phyloP scores from a whole-genome alignment of 2,113 vertebrate species.

The Stercorarius parasiticus region DNA sequence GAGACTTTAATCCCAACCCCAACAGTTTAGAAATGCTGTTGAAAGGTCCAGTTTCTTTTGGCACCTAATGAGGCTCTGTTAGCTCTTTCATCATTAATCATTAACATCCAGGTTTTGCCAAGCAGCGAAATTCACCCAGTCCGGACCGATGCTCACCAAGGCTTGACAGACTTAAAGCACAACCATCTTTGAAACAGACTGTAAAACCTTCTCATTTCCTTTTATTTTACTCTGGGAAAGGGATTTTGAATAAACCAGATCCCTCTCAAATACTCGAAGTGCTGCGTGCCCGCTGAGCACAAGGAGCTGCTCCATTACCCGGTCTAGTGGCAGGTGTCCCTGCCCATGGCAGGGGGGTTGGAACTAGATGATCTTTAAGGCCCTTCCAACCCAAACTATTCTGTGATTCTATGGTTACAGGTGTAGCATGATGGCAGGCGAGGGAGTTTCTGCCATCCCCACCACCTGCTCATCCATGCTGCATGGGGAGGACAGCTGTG shows the following conservation, averaged over 20 bases:
- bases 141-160: neutral
- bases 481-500: neutral
- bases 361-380: too few relatives aligned
- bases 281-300: fast-evolving
- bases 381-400: too few relatives aligned
- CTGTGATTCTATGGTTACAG: too few relatives aligned
- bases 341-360: too few relatives aligned
- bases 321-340: too few relatives aligned
- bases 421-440: fast-evolving
- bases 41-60: neutral
- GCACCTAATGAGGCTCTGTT: too few relatives aligned
- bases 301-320: neutral
- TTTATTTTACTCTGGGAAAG: neutral
- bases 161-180: neutral
- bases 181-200: neutral
- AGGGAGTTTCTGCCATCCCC: neutral
- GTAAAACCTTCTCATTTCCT: neutral
- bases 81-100: too few relatives aligned
- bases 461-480: fast-evolving
- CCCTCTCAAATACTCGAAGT: neutral
- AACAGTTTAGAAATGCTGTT: neutral
- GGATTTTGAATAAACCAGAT: neutral
- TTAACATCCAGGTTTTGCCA: neutral
- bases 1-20: neutral
- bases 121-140: neutral